These are phyloP conservation scores for Crypturellus tataupa DNA, from an alignment of 2,797 vertebrate species.

Conservation along the genomic window DNA sequence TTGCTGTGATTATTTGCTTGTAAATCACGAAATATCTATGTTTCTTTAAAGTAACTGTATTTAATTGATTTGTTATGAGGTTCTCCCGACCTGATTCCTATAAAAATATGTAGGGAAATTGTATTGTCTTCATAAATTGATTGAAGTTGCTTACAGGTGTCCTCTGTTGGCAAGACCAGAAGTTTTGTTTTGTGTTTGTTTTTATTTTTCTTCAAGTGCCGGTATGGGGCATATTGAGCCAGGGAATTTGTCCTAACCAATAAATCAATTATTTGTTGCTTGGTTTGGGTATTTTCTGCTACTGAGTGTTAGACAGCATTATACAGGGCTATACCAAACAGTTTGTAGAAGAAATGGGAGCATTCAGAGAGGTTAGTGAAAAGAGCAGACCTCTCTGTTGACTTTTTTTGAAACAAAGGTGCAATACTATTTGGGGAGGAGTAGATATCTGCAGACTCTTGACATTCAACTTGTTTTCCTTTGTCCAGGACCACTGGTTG, in stretches of 20 bases:
- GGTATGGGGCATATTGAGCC: not conserved
- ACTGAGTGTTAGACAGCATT: not conserved
- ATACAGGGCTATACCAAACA: constrained; percentile 12
- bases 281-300: constrained; percentile 29
- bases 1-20: not conserved
- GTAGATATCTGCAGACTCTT: constrained; percentile 16
- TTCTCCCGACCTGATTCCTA: not conserved
- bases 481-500: constrained; percentile 35
- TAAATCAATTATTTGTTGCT: constrained; percentile 20
- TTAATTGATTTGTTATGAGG: not conserved
- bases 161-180: not conserved
- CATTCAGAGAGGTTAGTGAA: constrained; percentile 56
- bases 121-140: not conserved
- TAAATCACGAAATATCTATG: not conserved
- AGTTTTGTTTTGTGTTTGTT: not conserved
- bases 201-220: not conserved
- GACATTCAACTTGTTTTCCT: constrained; percentile 55
- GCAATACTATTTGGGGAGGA: not conserved
- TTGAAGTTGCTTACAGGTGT: not conserved
- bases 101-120: not conserved
- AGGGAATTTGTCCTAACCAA: constrained; percentile 1
- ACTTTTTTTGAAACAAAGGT: constrained; percentile 33
- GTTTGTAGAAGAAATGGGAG: constrained; percentile 43
- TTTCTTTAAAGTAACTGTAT: not conserved
- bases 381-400: constrained; percentile 39